Evolutionary conservation across 2,888 invertebrate genomes (phyloP), one percentile per base, ranked within the genome.

Genomic region (Agrotis segetum): DNA sequence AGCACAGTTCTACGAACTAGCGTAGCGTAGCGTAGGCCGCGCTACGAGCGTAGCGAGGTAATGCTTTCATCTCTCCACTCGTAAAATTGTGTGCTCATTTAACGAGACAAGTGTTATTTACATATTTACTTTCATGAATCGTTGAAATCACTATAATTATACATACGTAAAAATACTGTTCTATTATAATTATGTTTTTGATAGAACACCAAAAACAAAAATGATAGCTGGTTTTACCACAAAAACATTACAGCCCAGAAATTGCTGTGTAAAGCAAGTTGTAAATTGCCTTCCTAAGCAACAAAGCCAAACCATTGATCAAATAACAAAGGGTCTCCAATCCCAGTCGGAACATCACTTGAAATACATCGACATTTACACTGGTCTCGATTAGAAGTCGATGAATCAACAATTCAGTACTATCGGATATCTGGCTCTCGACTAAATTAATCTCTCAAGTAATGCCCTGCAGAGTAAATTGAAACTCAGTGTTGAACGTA

Each of bases 371-470:
- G 73, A 67, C 63, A 81, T 79, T 78, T 74, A 84, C 82, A 76
- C 67, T 82, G 67, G 71, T 79, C 50, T 70, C 82, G 74, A 84
- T 84, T 74, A 82, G 66, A 65, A 72, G 67, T 79, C 85, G 83
- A 83, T 84, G 73, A 79, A 85, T 83, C 83, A 82, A 85, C 79
- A 82, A 72, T 74, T 83, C 83, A 82, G 84, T 77, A 82, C 83
- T 82, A 83, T 82, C 85, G 60, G 71, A 77, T 77, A 80, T 67
- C 85, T 75, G 74, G 29, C 70, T 62, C 81, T 83, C 81, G 72
- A 83, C 63, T 70, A 83, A 84, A 84, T 83, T 83, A 83, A 83
- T 85, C 76, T 70, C 78, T 77, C 81, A 59, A 73, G 71, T 68
- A 85, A 81, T 77, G 71, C 73, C 73, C 67, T 72, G 69, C 59